A percentile compares a stretch with the other conserved stretches of the same genome.
phyloP scores from a whole-genome alignment of 2,888 invertebrate species.

The Lissocephala sabroskyi region DNA sequence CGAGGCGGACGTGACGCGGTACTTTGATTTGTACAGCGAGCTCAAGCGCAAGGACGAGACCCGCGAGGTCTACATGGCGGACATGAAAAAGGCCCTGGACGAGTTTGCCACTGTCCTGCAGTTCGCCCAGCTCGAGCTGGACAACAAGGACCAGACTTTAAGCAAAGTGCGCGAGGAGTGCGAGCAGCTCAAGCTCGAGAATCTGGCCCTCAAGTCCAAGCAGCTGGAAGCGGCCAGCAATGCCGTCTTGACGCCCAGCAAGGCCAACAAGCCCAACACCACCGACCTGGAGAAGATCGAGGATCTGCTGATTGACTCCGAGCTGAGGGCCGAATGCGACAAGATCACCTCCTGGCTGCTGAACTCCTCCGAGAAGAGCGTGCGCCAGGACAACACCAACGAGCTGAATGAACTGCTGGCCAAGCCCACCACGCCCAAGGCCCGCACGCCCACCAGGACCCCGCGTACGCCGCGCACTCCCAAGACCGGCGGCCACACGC shows the following conservation, averaged over 20 bases:
- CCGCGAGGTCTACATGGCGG: constrained; percentile 71
- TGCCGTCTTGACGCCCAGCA: constrained; percentile 48
- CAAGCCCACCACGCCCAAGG: constrained; percentile 50
- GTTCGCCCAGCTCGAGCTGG: constrained; percentile 70
- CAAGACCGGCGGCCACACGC: constrained; percentile 37
- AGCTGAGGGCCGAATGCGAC: constrained; percentile 68
- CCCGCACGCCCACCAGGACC: constrained; percentile 40
- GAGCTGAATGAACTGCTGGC: constrained; percentile 62
- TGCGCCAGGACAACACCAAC: constrained; percentile 56
- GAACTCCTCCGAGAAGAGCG: constrained; percentile 57
- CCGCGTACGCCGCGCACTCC: constrained; percentile 59
- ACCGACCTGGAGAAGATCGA: constrained; percentile 68
- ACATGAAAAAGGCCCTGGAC: constrained; percentile 72
- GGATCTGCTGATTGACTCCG: constrained; percentile 65
- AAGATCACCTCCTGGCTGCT: constrained; percentile 70
- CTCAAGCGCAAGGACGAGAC: constrained; percentile 70
- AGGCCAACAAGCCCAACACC: constrained; percentile 60
- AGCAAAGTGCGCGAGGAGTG: constrained; percentile 68
- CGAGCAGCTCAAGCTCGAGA: constrained; percentile 70
- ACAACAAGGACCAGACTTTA: constrained; percentile 69
- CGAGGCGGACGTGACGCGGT: constrained; percentile 70
- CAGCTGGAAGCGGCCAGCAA: constrained; percentile 39
- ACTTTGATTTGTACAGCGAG: constrained; percentile 70
- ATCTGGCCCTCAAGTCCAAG: constrained; percentile 69
- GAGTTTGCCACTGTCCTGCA: constrained; percentile 72